phyloP scores from a whole-genome alignment of 1,140 invertebrate genomes.

The Zophobas atratus region DNA sequence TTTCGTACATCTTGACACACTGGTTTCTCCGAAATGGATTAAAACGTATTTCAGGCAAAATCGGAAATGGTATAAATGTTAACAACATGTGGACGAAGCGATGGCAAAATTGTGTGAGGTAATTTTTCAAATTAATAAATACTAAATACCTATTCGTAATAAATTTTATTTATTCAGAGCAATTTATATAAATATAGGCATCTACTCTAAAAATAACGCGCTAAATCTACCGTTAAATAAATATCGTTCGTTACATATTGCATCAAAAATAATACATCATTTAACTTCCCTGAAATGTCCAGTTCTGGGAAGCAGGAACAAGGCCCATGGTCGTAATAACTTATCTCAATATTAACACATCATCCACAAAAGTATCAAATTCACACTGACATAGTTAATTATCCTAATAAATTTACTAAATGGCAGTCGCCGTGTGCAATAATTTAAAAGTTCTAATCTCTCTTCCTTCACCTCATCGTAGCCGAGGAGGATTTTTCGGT shows the following conservation, averaged over 20 bases:
- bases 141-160: too few species aligned
- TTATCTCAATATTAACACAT: background rate
- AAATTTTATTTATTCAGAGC: too few species aligned
- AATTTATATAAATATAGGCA: too few species aligned
- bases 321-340: too few species aligned
- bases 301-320: too few species aligned
- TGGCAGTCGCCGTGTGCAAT: background rate
- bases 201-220: too few species aligned
- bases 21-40: background rate
- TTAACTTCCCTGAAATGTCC: background rate
- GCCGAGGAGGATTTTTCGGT: background rate
- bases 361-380: slow-evolving; percentile 9
- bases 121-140: too few species aligned
- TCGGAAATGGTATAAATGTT: slow-evolving; percentile 13
- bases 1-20: slow-evolving; percentile 1
- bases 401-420: slow-evolving; percentile 40
- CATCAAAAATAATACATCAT: too few species aligned
- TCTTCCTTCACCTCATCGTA: slow-evolving; percentile 27
- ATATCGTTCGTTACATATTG: too few species aligned
- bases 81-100: background rate
- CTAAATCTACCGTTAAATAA: too few species aligned
- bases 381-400: slow-evolving; percentile 28
- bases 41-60: background rate
- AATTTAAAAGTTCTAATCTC: slow-evolving; percentile 41
- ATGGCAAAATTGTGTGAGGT: background rate